A percentile compares a stretch with the other conserved stretches of the same genome.
These are phyloP conservation scores for Sebastes diploproa DNA, from an alignment of 2,797 vertebrate species.

Conservation along the genomic window DNA sequence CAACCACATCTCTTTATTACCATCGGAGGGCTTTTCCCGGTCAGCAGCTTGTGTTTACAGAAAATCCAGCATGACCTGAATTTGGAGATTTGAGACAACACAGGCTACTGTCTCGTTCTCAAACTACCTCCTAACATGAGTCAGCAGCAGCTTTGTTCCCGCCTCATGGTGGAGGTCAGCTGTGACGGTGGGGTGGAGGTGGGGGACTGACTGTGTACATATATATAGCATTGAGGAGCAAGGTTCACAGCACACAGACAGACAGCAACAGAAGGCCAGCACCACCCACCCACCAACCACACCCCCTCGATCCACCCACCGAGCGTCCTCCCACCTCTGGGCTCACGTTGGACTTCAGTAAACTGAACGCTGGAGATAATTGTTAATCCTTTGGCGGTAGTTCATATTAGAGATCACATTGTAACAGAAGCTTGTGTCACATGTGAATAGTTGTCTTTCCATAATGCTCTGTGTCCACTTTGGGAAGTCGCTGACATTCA, in stretches of 20 bases:
- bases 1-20: neutral
- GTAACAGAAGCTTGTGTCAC: neutral
- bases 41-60: neutral
- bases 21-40: neutral
- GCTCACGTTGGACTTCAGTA: neutral
- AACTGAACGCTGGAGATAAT: slow-evolving; percentile 3
- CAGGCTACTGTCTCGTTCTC: neutral
- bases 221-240: slow-evolving; percentile 77
- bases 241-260: slow-evolving; percentile 63
- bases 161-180: slow-evolving; percentile 52
- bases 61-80: neutral
- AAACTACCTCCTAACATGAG: neutral
- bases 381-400: slow-evolving; percentile 18
- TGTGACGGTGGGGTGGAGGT: slow-evolving; percentile 11
- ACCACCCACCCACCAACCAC: neutral
- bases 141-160: slow-evolving; percentile 12
- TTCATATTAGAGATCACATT: slow-evolving; percentile 1
- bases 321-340: neutral
- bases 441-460: neutral
- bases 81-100: neutral
- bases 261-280: slow-evolving; percentile 75
- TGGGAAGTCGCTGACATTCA: neutral
- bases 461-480: neutral
- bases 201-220: neutral
- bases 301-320: neutral